Base-by-base conservation (phyloP, 2,888 invertebrate genomes). In the Gastrophysa polygoni region DNA sequence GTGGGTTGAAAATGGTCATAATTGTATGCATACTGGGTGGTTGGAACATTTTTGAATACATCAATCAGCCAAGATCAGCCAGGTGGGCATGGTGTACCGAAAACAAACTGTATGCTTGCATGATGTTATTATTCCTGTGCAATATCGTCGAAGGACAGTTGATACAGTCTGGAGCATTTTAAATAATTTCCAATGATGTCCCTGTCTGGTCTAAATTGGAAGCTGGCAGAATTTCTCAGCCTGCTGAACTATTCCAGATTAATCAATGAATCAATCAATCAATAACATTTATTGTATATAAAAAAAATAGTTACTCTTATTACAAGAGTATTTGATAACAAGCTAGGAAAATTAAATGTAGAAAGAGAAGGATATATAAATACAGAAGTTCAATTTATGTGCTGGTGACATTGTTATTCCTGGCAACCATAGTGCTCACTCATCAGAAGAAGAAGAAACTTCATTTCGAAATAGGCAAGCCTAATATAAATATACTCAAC, bases 151-250 rank as follows among this genome's bases (percentile, higher is more conserved):
- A 99, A 83, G 92, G 93, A 1, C 96, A 97, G 78, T 81, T 92
- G 34, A 87, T 92, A 54, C 90, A 91, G 61, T 91, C 92, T 0
- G 92, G 99, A 64, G 99, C 99, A 58, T 99, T 98, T 85, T 98
- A 98, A 85, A 94, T 98, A 77, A 89, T 90, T 57, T 88, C 95
- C 50, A 95, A 96, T 82, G 96, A 96, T 84, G 95, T 98, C 77
- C 98, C 97, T 51, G 90, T 99, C 28, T 99, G 99, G 99, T 98
- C 98, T 0, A 99, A 99, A 84, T 80, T 99, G 64, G 96, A 98
- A 83, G 96, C 96, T 20, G 98, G 98, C 28, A 88, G 98, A 78
- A 94, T 99, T 81, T 98, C 98, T 32, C 94, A 96, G 70, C 96
- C 97, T 43, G 91, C 92, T 66, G 99, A 99, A 83, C 85, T 99